A percentile compares a stretch with the other conserved stretches of the same genome.
These are phyloP conservation scores for Chaetorhynchus papuensis DNA, from an alignment of 2,113 vertebrate species.

Conservation along the genomic window DNA sequence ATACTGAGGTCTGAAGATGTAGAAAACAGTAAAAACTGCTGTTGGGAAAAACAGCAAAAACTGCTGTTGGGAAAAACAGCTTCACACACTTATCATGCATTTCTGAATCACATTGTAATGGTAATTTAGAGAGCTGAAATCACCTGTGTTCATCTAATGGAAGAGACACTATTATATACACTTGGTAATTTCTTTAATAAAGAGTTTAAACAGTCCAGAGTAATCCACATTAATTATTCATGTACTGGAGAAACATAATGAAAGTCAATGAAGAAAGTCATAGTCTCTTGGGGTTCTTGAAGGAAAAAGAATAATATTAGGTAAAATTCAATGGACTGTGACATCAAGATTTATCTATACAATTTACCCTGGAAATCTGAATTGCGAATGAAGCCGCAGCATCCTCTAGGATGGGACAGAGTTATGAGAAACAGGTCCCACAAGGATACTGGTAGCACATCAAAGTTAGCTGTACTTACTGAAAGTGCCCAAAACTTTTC, in stretches of 20 bases:
- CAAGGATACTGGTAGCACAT: background rate
- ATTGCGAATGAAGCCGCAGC: background rate
- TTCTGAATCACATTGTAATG: background rate
- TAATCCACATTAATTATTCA: constrained; percentile 14
- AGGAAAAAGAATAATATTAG: constrained; percentile 21
- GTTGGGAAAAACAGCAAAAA: background rate
- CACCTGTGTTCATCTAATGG: background rate
- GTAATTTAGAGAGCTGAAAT: background rate
- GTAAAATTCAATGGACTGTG: background rate
- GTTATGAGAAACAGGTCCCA: background rate
- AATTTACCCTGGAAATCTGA: background rate
- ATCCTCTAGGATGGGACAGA: background rate
- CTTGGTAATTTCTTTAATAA: constrained; percentile 12
- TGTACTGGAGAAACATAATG: background rate
- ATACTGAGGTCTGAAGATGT: background rate
- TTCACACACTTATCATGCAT: background rate
- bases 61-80: background rate
- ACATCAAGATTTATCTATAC: constrained; percentile 19
- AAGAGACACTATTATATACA: background rate
- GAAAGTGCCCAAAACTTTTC: background rate
- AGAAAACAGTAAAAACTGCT: background rate
- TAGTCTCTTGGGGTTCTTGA: background rate
- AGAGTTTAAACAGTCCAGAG: constrained; percentile 11
- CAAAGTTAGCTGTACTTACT: background rate
- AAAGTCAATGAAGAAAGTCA: constrained; percentile 8